Percentiles rank a stretch among this genome's conserved stretches.
Conservation (phyloP, 1,140 invertebrate species). For the Anastrepha obliqua region DNA sequence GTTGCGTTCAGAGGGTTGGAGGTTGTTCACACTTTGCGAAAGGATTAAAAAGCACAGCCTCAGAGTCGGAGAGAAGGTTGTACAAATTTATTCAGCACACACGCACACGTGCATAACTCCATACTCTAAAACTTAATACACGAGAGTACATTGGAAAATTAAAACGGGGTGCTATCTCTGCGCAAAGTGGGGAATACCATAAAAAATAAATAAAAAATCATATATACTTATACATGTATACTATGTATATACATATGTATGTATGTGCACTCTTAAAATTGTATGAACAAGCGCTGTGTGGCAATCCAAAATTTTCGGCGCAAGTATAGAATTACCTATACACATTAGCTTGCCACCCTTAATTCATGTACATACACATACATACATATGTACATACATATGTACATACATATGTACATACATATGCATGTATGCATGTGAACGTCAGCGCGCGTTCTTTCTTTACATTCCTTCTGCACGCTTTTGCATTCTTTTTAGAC, state of each 20-base stretch:
- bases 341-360: background rate
- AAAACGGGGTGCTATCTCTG: background rate
- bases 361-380: too few species aligned
- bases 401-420: background rate
- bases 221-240: background rate
- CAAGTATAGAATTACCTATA: slow-evolving; percentile 23
- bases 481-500: background rate
- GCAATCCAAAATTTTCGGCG: slow-evolving; percentile 15
- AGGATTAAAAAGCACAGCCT: background rate
- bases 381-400: background rate
- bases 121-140: background rate
- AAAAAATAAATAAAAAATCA: background rate
- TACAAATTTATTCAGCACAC: background rate
- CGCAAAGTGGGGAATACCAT: background rate
- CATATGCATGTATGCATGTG: too few species aligned
- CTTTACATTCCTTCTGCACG: too few species aligned
- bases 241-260: too few species aligned
- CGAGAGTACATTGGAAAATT: background rate
- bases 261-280: too few species aligned
- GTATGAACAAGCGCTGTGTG: too few species aligned
- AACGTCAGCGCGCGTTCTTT: too few species aligned
- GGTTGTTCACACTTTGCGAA: slow-evolving; percentile 7
- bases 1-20: background rate
- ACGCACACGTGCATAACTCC: background rate
- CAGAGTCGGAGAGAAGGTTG: background rate